phyloP scores from a whole-genome alignment of 2,797 vertebrate species.

The Iguana delicatissima region DNA sequence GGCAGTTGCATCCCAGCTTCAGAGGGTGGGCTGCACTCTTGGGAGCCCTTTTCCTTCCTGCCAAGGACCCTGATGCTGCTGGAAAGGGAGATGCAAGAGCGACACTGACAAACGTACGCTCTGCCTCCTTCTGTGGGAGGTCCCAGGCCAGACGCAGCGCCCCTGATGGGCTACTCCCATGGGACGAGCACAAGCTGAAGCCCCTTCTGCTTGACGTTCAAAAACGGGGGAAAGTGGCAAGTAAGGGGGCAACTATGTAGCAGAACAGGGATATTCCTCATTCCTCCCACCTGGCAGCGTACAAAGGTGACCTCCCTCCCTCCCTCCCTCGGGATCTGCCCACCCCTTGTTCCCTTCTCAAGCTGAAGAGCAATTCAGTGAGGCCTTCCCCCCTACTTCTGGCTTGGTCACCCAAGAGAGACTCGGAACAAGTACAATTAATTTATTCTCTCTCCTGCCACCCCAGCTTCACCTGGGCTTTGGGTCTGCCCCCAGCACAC shows the following conservation, averaged over 20 bases:
- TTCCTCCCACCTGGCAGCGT: background rate
- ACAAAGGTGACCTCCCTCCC: background rate
- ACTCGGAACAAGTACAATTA: background rate
- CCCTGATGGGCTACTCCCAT: no score
- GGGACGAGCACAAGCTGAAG: no score
- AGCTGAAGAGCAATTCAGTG: no score
- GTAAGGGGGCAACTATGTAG: background rate
- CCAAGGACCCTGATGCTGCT: background rate
- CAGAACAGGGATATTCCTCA: background rate
- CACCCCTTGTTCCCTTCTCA: background rate
- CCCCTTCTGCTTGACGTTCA: background rate
- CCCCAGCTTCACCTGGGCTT: background rate
- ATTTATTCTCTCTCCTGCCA: background rate
- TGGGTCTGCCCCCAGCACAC: background rate
- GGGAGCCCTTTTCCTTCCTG: background rate
- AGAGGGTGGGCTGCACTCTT: background rate
- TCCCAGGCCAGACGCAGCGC: background rate
- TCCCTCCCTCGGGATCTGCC: background rate
- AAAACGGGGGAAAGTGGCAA: no score
- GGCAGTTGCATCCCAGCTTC: background rate
- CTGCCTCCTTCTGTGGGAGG: background rate
- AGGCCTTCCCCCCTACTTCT: background rate
- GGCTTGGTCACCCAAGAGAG: background rate
- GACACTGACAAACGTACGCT: no score
- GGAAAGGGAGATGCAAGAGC: background rate